phyloP scores from a whole-genome alignment of 2,888 invertebrate genomes.

The Drosophila anomalata region DNA sequence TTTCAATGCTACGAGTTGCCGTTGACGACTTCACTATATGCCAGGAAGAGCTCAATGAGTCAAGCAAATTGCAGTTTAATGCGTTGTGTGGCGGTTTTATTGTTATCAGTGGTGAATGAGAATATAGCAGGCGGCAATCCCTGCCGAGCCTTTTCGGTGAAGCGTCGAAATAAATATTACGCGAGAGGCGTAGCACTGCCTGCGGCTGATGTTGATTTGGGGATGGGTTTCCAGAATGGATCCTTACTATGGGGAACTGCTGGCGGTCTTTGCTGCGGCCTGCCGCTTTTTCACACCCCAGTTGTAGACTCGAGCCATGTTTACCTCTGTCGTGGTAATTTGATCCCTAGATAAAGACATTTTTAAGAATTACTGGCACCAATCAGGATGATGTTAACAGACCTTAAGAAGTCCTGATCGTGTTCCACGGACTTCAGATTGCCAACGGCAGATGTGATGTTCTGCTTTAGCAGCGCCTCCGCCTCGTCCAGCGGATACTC shows the following conservation, averaged over 20 bases:
- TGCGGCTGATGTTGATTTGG: slow-evolving; percentile 36
- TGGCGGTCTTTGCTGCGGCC: slow-evolving; percentile 86
- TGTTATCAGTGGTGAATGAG: slow-evolving; percentile 51
- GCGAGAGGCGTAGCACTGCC: slow-evolving; percentile 31
- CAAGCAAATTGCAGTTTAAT: slow-evolving; percentile 1
- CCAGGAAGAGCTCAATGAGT: not conserved
- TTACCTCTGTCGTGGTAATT: slow-evolving; percentile 98
- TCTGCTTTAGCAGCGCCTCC: slow-evolving; percentile 91
- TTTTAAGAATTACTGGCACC: not conserved
- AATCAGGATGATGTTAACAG: not conserved
- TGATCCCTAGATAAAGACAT: slow-evolving; percentile 89
- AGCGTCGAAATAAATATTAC: slow-evolving; percentile 64
- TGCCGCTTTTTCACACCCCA: slow-evolving; percentile 98
- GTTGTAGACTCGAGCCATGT: slow-evolving; percentile 99
- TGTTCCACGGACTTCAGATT: slow-evolving; percentile 94
- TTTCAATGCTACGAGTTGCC: not conserved
- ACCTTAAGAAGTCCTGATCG: slow-evolving; percentile 96
- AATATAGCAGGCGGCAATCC: slow-evolving; percentile 41
- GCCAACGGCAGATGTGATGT: slow-evolving; percentile 92
- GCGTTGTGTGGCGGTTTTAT: slow-evolving; percentile 51
- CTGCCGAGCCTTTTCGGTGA: slow-evolving; percentile 38
- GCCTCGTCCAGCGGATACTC: slow-evolving; percentile 97
- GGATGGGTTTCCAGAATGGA: slow-evolving; percentile 9
- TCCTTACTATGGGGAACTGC: slow-evolving; percentile 52
- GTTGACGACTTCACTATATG: not conserved